These are phyloP conservation scores for Patella caerulea DNA, from an alignment of 2,888 invertebrate species.

Conservation along the genomic window DNA sequence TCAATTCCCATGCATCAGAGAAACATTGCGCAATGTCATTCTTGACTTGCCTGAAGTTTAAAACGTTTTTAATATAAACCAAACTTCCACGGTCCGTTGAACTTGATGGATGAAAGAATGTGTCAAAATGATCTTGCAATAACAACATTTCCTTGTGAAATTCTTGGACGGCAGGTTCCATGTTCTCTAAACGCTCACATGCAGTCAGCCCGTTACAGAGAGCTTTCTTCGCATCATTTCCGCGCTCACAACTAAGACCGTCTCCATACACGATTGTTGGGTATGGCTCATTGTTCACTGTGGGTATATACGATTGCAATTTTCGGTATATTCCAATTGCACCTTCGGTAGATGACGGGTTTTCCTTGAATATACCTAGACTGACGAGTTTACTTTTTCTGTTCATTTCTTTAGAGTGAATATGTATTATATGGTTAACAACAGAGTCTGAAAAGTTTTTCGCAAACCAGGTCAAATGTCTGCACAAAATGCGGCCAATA, in stretches of 20 bases:
- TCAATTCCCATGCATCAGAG: constrained; percentile 39
- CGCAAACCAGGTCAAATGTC: constrained; percentile 29
- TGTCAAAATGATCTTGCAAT: no score
- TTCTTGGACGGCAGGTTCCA: constrained; percentile 36
- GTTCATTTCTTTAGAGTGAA: constrained; percentile 24
- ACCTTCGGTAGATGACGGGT: constrained; percentile 29
- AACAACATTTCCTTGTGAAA: constrained; percentile 40
- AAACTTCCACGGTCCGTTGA: constrained; percentile 28
- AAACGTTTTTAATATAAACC: constrained; percentile 30
- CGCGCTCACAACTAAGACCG: constrained; percentile 25
- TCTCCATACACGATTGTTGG: constrained; percentile 32
- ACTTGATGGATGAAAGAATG: constrained; percentile 14
- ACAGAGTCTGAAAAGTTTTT: constrained; percentile 20
- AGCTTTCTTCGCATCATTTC: constrained; percentile 35
- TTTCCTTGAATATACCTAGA: constrained; percentile 31
- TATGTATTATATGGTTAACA: constrained; percentile 27
- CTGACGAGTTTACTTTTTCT: constrained; percentile 28
- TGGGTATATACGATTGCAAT: constrained; percentile 27
- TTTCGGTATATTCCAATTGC: constrained; percentile 28
- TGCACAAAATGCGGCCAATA: constrained; percentile 24
- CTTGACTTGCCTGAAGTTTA: constrained; percentile 35
- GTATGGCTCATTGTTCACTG: constrained; percentile 21
- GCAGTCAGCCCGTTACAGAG: no score
- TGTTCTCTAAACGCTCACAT: constrained; percentile 31
- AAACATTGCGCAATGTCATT: constrained; percentile 35